These are phyloP conservation scores for Acleris cristana DNA, from an alignment of 2,888 invertebrate genomes.

Conservation along the genomic window DNA sequence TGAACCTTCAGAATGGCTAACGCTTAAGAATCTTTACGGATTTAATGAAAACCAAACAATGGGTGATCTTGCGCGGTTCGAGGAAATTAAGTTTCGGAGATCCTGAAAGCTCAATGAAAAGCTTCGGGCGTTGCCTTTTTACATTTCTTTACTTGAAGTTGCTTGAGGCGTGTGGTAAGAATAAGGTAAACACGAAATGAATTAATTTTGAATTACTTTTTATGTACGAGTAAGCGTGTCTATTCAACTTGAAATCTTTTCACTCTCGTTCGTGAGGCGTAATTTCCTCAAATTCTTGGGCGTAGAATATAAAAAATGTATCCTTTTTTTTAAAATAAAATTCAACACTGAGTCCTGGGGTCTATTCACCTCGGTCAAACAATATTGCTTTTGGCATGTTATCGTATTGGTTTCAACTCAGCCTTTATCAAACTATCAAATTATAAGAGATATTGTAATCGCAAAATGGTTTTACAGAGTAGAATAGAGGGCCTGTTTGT, in stretches of 20 bases:
- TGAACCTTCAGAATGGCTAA: conserved; percentile 16
- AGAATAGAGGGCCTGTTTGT: too few relatives aligned
- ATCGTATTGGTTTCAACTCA: too few relatives aligned
- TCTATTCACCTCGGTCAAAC: too few relatives aligned
- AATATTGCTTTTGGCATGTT: too few relatives aligned
- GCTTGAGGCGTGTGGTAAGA: conserved; percentile 9
- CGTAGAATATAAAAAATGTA: too few relatives aligned
- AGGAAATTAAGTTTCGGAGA: conserved; percentile 24
- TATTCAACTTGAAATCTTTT: conserved; percentile 3
- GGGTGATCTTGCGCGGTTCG: conserved; percentile 13
- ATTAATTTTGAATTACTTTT: conserved; percentile 5
- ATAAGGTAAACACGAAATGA: conserved; percentile 18
- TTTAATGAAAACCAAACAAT: conserved; percentile 24
- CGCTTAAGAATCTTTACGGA: conserved; percentile 28
- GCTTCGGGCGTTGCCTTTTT: conserved; percentile 27
- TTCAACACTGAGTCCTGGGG: too few relatives aligned
- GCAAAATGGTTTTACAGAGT: too few relatives aligned
- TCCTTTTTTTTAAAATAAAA: too few relatives aligned
- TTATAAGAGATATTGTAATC: too few relatives aligned
- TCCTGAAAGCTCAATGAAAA: conserved; percentile 26
- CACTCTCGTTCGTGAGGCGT: neutral
- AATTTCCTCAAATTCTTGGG: too few relatives aligned
- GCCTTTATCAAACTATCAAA: too few relatives aligned
- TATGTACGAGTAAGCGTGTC: neutral
- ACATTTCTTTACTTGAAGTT: conserved; percentile 21